Conservation (phyloP, 1,140 invertebrate species). For the Andricus grossulariae region DNA sequence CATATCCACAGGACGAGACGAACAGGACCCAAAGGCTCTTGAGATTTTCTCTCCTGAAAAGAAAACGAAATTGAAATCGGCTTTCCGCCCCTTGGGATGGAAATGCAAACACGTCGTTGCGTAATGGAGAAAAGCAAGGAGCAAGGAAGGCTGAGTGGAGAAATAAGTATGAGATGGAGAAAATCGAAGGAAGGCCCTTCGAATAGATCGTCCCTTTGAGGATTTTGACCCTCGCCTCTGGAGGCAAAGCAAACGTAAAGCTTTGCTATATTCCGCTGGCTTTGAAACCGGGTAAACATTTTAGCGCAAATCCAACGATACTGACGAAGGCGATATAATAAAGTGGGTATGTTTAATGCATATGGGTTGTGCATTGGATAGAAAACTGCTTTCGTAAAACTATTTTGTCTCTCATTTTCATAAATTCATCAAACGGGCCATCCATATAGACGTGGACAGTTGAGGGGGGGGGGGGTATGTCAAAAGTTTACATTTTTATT, state of each 20-base stretch:
- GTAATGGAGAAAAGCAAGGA: conserved; percentile 43
- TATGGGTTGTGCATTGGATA: too few species aligned
- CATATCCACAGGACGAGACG: not conserved
- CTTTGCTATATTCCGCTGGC: conserved; percentile 52
- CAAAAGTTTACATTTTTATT: too few species aligned
- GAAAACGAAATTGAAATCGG: conserved; percentile 73
- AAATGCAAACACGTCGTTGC: conserved; percentile 71
- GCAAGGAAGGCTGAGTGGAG: conserved; percentile 35
- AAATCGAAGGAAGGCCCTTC: conserved; percentile 46
- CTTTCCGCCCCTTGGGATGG: conserved; percentile 67
- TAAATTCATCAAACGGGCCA: too few species aligned
- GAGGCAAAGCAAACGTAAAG: conserved; percentile 60
- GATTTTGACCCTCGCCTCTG: conserved; percentile 60
- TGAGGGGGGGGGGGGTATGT: too few species aligned
- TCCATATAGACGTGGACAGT: too few species aligned
- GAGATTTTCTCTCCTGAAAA: conserved; percentile 68
- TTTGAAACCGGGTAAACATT: conserved; percentile 62
- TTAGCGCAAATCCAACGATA: conserved; percentile 43
- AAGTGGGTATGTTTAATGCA: conserved; percentile 8
- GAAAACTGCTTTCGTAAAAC: too few species aligned
- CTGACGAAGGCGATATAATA: conserved; percentile 32
- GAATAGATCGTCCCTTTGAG: conserved; percentile 61
- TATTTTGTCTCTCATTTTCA: too few species aligned
- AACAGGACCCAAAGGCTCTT: conserved; percentile 53
- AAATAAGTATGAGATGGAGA: conserved; percentile 45